Evolutionary conservation across 2,113 vertebrate genomes (phyloP).

Genomic region (Odocoileus virginianus): DNA sequence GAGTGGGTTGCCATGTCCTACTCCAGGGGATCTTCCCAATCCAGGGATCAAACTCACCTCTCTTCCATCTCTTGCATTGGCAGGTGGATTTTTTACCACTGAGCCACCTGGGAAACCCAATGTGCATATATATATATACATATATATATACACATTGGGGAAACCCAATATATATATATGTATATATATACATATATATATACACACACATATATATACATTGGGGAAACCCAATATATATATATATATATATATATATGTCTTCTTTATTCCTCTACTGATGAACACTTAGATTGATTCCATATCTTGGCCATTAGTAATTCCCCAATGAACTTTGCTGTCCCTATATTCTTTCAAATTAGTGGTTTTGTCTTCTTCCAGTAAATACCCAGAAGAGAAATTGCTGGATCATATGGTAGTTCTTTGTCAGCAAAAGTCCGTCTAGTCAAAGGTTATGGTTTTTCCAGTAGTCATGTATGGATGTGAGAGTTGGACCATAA

Average conservation of each 20-base stretch:
- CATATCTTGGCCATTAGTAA: neutral
- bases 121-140: too few species aligned
- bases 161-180: too few species aligned
- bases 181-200: too few species aligned
- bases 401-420: neutral
- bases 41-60: neutral
- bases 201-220: too few species aligned
- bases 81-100: neutral
- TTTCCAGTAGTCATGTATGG: neutral
- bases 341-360: neutral
- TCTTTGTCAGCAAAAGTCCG: fast-evolving
- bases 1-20: neutral
- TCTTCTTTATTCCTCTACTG: neutral
- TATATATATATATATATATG: too few species aligned
- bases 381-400: neutral
- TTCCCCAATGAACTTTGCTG: neutral
- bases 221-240: too few species aligned
- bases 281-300: neutral
- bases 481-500: neutral
- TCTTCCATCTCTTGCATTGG: neutral
- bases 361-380: neutral
- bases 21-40: neutral
- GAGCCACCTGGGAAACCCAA: neutral
- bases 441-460: neutral
- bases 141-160: too few species aligned